Evolutionary conservation across 2,888 invertebrate genomes (phyloP), one percentile per base, ranked within the genome.

Genomic region (Meta bourneti): DNA sequence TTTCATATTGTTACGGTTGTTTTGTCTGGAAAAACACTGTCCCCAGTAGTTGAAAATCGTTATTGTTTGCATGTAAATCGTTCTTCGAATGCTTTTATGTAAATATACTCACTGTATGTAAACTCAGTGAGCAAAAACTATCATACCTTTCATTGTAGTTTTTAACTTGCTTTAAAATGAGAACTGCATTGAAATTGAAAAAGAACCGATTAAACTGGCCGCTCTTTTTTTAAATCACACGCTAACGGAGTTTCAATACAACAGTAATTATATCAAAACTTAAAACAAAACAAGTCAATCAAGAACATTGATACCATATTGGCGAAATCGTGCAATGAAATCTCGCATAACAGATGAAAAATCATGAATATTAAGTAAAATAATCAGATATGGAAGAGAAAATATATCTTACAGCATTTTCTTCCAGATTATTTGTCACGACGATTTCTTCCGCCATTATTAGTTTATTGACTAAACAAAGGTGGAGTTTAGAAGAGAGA

Each of bases 401-500:
- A 85, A 77, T 49, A 77, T 78, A 77, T 69, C 77, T 89, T 89
- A 89, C 89, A 75, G 89, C 89, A 82, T 69, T 82, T 89, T 89
- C 89, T 19, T 89, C 89, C 13, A 89, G 82, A 83, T 89, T 89
- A 83, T 89, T 89, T 77, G 89, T 83, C 52, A 51, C 52, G 51
- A 89, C 82, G 70, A 89, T 54, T 69, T 89, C 89, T 75, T 89
- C 89, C 77, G 89, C 82, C 77, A 89, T 83, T 82, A 7, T 77
- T 71, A 6, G 7, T 78, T 16, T 8, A 79, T 61, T 54, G 54
- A 61, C 61, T 61, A 8, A 16, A 16, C 0, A 61, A 16, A 9
- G 8, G 13, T 34, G 7, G 34, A 79, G 79, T 79, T 79, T 61
- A 79, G 79, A 61, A 61, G 79, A 61, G 16, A 61, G 5, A 5